Evolutionary conservation across 2,888 invertebrate genomes (phyloP).

Genomic region (Xylota sylvarum): DNA sequence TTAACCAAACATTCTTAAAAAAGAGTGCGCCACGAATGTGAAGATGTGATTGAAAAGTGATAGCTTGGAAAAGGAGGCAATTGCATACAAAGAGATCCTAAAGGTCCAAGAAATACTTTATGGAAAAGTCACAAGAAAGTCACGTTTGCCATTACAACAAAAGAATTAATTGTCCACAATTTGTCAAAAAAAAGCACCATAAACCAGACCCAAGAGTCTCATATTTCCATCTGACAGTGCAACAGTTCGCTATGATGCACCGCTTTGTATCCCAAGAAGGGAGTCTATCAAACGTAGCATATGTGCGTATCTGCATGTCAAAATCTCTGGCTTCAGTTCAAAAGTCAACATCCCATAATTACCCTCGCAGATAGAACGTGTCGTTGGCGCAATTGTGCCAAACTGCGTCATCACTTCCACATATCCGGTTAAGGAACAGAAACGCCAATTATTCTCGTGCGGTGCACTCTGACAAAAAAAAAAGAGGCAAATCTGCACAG

Average conservation of each 20-base stretch:
- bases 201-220: too few relatives aligned
- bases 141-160: too few relatives aligned
- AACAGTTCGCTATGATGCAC: not conserved
- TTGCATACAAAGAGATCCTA: too few relatives aligned
- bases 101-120: too few relatives aligned
- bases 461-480: not conserved
- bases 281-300: not conserved
- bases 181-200: too few relatives aligned
- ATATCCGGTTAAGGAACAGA: slow-evolving; percentile 14
- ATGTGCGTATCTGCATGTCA: not conserved
- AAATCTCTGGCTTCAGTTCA: not conserved
- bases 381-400: not conserved
- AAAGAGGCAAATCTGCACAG: not conserved
- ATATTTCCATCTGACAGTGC: too few relatives aligned
- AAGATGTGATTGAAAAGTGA: too few relatives aligned
- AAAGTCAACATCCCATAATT: slow-evolving; percentile 12
- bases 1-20: too few relatives aligned
- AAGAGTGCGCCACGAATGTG: too few relatives aligned
- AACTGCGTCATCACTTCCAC: not conserved
- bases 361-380: not conserved
- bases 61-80: too few relatives aligned
- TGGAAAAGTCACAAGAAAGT: too few relatives aligned
- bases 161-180: too few relatives aligned
- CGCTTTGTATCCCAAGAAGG: not conserved
- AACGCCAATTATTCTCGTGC: not conserved